Evolutionary conservation across 2,888 invertebrate genomes (phyloP).

Genomic region (Teleiodes luculella): DNA sequence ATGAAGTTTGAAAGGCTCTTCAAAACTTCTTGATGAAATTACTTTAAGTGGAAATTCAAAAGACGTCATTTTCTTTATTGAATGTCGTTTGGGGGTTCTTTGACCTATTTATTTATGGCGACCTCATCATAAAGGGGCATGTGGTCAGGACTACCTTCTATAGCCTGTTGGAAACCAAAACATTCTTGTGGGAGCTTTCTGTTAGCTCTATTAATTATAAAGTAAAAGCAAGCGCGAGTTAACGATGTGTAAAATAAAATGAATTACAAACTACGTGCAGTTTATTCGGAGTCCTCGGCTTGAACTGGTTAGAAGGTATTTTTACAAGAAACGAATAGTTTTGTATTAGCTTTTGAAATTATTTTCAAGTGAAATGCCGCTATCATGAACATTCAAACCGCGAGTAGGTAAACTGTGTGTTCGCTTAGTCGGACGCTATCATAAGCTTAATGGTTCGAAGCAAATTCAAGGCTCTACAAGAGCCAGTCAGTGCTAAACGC

Average conservation of each 20-base stretch:
- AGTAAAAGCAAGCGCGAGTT: background rate
- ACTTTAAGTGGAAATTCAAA: constrained; percentile 1
- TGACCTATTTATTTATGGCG: constrained; percentile 11
- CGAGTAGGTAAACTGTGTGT: constrained; percentile 1
- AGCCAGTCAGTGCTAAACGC: constrained; percentile 17
- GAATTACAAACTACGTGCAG: too few relatives aligned
- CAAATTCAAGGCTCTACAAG: constrained; percentile 2
- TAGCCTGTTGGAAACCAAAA: constrained; percentile 12
- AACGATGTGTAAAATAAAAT: background rate
- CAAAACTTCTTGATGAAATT: constrained; percentile 13
- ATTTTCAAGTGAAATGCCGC: background rate
- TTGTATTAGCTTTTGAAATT: background rate
- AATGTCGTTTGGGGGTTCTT: constrained; percentile 18
- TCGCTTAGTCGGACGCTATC: constrained; percentile 7
- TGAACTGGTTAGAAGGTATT: too few relatives aligned
- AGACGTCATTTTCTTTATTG: constrained; percentile 15
- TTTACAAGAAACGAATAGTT: too few relatives aligned
- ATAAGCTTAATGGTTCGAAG: constrained; percentile 14
- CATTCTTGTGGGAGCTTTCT: constrained; percentile 21
- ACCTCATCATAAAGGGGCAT: constrained; percentile 24
- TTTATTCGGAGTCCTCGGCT: too few relatives aligned
- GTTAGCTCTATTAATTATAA: background rate
- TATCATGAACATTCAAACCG: background rate
- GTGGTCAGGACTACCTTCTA: background rate
- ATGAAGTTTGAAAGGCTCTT: constrained; percentile 7